phyloP scores from a whole-genome alignment of 2,888 invertebrate genomes.

The Reticulitermes lucifugus region DNA sequence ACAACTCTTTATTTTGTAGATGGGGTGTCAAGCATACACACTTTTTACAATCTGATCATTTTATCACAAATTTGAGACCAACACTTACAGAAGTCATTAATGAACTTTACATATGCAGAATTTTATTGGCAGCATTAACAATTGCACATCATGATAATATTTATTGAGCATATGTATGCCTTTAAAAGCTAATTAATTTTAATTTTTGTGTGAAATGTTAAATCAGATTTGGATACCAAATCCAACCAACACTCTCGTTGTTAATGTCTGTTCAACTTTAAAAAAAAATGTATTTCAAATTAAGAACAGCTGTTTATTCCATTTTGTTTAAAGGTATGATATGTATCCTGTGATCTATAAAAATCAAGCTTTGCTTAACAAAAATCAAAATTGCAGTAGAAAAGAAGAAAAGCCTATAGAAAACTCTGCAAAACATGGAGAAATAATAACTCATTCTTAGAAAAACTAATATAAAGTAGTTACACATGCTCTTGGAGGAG shows the following conservation, averaged over 20 bases:
- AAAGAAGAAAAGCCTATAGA: constrained; percentile 34
- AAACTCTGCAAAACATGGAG: constrained; percentile 24
- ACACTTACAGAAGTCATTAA: neutral
- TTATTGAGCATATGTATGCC: neutral
- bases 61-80: neutral
- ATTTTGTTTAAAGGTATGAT: neutral
- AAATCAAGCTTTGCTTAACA: constrained; percentile 27
- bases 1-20: neutral
- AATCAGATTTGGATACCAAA: constrained; percentile 39
- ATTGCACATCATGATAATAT: neutral
- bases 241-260: constrained; percentile 6
- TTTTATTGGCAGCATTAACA: neutral
- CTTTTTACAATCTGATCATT: constrained; percentile 2
- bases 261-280: neutral
- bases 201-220: neutral
- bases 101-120: neutral
- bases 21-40: constrained; percentile 8
- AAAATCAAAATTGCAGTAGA: constrained; percentile 35
- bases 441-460: constrained; percentile 13
- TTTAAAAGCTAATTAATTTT: neutral
- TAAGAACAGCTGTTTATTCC: neutral
- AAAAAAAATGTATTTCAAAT: neutral
- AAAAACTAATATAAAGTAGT: neutral
- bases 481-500: neutral
- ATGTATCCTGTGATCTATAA: constrained; percentile 16